phyloP scores from a whole-genome alignment of 2,113 vertebrate genomes.

The Callipepla squamata region DNA sequence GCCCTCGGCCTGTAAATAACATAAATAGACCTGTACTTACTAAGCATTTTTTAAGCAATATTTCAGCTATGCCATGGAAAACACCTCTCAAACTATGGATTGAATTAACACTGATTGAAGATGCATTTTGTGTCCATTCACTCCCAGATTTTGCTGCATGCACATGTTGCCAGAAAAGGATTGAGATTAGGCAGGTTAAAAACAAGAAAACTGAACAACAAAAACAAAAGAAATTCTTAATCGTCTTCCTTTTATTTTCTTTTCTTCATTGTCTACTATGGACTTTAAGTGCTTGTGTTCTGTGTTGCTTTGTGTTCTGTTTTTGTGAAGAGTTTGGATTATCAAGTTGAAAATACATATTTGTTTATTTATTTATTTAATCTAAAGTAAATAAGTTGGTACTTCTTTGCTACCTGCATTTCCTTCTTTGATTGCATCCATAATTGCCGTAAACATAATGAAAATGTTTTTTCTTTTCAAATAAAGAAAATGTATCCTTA shows the following conservation, averaged over 20 bases:
- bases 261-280: background rate
- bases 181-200: background rate
- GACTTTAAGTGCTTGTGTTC: background rate
- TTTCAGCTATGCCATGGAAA: accelerated
- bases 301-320: background rate
- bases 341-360: background rate
- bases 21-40: background rate
- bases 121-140: background rate
- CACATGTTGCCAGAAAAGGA: background rate
- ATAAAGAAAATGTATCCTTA: background rate
- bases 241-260: background rate
- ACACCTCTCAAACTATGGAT: background rate
- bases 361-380: background rate
- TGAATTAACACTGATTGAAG: background rate
- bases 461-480: background rate
- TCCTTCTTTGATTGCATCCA: background rate
- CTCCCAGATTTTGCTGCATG: background rate
- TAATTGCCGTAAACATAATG: background rate
- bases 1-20: background rate
- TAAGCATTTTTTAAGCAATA: background rate
- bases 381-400: background rate
- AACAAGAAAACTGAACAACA: background rate
- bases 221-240: background rate
- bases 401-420: background rate
- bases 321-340: background rate